Conservation (phyloP, 2,113 vertebrate species). For the Chauna torquata region DNA sequence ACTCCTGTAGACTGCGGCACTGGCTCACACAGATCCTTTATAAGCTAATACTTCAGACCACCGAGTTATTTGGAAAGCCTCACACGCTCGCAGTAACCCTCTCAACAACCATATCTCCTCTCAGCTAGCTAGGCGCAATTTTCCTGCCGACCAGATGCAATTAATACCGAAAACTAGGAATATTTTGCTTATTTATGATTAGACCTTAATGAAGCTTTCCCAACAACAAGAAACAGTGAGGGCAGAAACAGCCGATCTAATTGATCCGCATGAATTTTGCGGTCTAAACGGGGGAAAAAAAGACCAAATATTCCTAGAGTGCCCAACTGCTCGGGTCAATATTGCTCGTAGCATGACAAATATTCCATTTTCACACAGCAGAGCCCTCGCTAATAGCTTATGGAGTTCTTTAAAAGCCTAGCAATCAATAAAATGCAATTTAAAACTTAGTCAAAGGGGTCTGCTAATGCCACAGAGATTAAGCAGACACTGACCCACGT, state of each 20-base stretch:
- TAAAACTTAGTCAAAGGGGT: neutral
- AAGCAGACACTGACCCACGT: rapidly evolving
- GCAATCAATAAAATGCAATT: neutral
- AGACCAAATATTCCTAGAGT: neutral
- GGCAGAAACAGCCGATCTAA: rapidly evolving
- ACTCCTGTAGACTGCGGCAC: neutral
- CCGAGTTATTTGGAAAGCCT: neutral
- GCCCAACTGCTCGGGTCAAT: neutral
- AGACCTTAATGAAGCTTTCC: neutral
- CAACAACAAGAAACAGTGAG: neutral
- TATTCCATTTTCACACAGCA: rapidly evolving
- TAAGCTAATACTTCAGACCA: neutral
- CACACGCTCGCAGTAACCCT: neutral
- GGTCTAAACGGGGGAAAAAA: neutral
- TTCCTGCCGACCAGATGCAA: rapidly evolving
- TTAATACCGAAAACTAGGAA: neutral
- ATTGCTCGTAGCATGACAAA: neutral
- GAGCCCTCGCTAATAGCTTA: neutral
- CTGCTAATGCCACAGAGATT: neutral
- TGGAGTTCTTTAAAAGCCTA: neutral
- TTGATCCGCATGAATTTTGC: rapidly evolving
- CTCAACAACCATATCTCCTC: neutral
- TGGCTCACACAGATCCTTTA: neutral
- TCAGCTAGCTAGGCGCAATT: neutral
- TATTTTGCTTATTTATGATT: neutral